phyloP scores from a whole-genome alignment of 2,113 vertebrate genomes.

The Poeciliopsis retropinna region DNA sequence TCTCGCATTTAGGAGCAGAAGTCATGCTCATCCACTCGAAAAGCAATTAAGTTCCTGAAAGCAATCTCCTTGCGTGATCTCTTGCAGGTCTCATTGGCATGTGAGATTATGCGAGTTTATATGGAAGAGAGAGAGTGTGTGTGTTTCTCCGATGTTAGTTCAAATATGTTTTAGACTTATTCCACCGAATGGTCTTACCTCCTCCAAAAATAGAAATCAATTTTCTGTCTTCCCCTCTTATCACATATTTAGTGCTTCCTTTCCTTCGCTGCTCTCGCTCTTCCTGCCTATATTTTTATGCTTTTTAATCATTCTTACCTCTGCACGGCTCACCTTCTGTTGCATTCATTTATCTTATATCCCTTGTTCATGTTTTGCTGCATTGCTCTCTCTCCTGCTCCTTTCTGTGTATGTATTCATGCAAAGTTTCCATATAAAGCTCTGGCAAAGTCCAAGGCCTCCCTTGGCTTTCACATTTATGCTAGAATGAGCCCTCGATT shows the following conservation, averaged over 20 bases:
- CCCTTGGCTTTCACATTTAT: conserved; percentile 50
- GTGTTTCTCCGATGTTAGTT: conserved; percentile 33
- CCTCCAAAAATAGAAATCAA: conserved; percentile 61
- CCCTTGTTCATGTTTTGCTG: conserved; percentile 7
- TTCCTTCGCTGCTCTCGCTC: conserved; percentile 7
- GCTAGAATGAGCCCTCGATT: conserved; percentile 52
- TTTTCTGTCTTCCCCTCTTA: conserved; percentile 44
- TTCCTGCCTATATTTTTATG: conserved; percentile 24
- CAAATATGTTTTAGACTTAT: conserved; percentile 42
- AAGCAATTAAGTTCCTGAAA: conserved; percentile 64
- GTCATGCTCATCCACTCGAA: conserved; percentile 55
- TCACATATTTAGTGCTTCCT: conserved; percentile 25
- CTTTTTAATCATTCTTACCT: conserved; percentile 6
- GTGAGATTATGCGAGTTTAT: conserved; percentile 22
- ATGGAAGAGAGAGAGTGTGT: conserved; percentile 13
- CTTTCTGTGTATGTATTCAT: conserved; percentile 16
- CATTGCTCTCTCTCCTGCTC: conserved; percentile 9
- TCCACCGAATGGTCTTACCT: conserved; percentile 14
- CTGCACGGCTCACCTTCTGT: conserved; percentile 21
- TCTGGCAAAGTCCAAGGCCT: conserved; percentile 40
- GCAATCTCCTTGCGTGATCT: conserved; percentile 47
- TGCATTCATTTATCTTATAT: not conserved
- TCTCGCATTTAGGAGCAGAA: conserved; percentile 30
- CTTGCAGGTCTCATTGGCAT: conserved; percentile 16
- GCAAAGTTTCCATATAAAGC: conserved; percentile 20